Base-by-base conservation (phyloP, 1,140 invertebrate genomes). In the Euura lappo region DNA sequence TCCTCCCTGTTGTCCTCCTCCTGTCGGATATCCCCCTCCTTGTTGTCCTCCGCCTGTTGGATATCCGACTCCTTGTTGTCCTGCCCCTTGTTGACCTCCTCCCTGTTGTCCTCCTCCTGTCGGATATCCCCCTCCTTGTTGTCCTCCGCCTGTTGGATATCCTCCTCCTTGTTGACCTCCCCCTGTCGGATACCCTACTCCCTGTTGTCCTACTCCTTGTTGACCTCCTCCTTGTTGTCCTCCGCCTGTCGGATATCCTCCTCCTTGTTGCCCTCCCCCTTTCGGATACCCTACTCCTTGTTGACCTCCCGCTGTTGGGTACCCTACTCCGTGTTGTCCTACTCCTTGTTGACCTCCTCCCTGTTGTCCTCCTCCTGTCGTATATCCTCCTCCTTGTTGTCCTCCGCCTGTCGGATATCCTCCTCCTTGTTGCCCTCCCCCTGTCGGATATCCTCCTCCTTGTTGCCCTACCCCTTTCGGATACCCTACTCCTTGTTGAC, bases 231-330 rank as follows among this genome's bases (percentile, higher is more conserved):
- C 51, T n/a, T 65, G 72, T n/a, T 71, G 69, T 72, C 65, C 66
- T 13, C 65, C 72, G 45, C 72, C 71, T 8, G 65, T 71, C 10
- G 68, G 72, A 43, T 71, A 69, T 72, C 65, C 66, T 13, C 65
- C 72, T 51, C 72, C 71, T 8, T 68, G 72, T 68, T 72, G 71
- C 69, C 64, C 73, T 65, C 44, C 70, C 42, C 67, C 43, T 51
- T n/a, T 28, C 65, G 77, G 74, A 69, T 72, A 70, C 60, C 10
- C 43, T 69, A 44, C 65, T 67, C 69, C 44, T 75, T 72, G n/a
- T 44, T 51, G 65, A 5, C 28, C 68, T 66, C 45, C 75, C 47
- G 67, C 73, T 60, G 68, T n/a, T 7, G 11, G 70, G 71, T 44
- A 45, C 74, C 72, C 72, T 68, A 47, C 69, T 69, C 71, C 74